phyloP scores from a whole-genome alignment of 2,888 invertebrate species.

The Euphydryas editha region DNA sequence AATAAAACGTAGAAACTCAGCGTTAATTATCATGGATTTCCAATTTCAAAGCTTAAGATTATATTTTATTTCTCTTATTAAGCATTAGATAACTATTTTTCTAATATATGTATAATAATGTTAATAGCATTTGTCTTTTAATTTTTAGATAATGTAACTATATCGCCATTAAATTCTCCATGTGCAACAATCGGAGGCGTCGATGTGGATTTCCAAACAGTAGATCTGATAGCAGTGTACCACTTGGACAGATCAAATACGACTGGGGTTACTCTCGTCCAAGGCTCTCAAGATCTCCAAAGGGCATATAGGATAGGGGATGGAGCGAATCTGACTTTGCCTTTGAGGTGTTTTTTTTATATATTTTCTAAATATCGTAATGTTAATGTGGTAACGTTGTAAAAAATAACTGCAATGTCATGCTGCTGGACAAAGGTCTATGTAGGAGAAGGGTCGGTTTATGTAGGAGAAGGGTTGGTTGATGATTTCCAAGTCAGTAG shows the following conservation, averaged over 20 bases:
- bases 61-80: too few species aligned
- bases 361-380: background rate
- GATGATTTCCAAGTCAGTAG: too few species aligned
- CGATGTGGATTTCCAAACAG: conserved; percentile 91
- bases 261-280: conserved; percentile 87
- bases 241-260: conserved; percentile 86
- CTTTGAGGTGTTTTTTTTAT: conserved; percentile 83
- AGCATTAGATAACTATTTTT: too few species aligned
- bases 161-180: conserved; percentile 51
- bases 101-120: too few species aligned
- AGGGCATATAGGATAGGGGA: conserved; percentile 91
- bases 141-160: conserved; percentile 54
- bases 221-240: conserved; percentile 92
- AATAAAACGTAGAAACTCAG: too few species aligned
- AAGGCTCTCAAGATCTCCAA: conserved; percentile 90
- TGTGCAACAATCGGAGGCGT: conserved; percentile 81
- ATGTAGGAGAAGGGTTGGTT: background rate
- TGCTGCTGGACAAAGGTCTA: background rate
- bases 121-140: too few species aligned
- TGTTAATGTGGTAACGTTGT: background rate
- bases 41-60: too few species aligned
- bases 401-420: too few species aligned
- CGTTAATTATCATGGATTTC: too few species aligned
- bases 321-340: conserved; percentile 88
- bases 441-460: background rate